These are phyloP conservation scores for Ptychochromis oligacanthus DNA, from an alignment of 2,113 vertebrate genomes.

Conservation along the genomic window DNA sequence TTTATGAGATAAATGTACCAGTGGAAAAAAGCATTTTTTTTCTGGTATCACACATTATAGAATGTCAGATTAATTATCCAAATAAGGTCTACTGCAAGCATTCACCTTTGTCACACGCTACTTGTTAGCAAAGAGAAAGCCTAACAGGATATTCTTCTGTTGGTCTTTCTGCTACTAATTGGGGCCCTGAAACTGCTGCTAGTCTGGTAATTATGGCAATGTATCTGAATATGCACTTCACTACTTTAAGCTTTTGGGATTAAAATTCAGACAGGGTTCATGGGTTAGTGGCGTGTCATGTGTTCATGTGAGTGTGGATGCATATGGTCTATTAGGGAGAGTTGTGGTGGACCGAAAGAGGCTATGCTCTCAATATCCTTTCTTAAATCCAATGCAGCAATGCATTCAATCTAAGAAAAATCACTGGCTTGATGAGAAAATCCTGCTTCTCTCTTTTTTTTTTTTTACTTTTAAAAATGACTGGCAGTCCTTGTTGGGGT, in stretches of 20 bases:
- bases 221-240: constrained; percentile 54
- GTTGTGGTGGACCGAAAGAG: neutral
- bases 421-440: neutral
- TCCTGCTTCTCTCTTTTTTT: neutral
- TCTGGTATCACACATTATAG: neutral
- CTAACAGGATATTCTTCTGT: neutral
- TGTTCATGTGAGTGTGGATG: neutral
- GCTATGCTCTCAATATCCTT: neutral
- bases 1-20: constrained; percentile 11
- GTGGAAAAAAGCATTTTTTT: neutral
- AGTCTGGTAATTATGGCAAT: constrained; percentile 38
- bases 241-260: constrained; percentile 37
- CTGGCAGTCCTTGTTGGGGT: neutral
- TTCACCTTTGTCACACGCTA: constrained; percentile 28
- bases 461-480: neutral
- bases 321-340: neutral
- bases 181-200: constrained; percentile 23
- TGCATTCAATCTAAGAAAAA: neutral
- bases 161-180: constrained; percentile 40
- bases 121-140: constrained; percentile 18
- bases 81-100: neutral
- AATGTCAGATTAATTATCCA: constrained; percentile 39
- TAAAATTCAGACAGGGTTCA: constrained; percentile 29
- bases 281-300: neutral
- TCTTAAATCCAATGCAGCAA: neutral